A percentile compares a stretch with the other conserved stretches of the same genome.
These are phyloP conservation scores for Troides oblongomaculatus DNA, from an alignment of 2,888 invertebrate species.

Conservation along the genomic window DNA sequence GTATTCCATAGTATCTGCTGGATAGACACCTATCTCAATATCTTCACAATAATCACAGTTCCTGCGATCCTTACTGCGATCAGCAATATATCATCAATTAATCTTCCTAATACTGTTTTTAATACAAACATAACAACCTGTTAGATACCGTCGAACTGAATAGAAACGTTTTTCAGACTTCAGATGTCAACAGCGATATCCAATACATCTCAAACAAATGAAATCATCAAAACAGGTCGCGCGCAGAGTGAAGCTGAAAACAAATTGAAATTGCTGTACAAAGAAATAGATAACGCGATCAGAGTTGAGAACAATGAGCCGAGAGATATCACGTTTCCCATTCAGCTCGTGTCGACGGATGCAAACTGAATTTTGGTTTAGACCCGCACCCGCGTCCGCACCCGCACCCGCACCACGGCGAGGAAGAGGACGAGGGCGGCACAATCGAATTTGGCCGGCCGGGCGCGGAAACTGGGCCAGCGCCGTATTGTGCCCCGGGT, in stretches of 20 bases:
- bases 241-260: background rate
- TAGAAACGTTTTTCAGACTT: too few relatives aligned
- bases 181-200: too few relatives aligned
- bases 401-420: background rate
- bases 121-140: too few relatives aligned
- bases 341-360: background rate
- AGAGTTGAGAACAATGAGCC: slow-evolving; percentile 7
- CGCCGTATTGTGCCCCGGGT: background rate
- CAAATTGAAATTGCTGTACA: background rate
- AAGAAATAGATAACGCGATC: background rate
- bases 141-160: too few relatives aligned
- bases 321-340: slow-evolving; percentile 1
- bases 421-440: background rate
- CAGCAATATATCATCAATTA: too few relatives aligned
- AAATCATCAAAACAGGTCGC: too few relatives aligned
- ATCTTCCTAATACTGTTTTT: too few relatives aligned
- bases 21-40: too few relatives aligned
- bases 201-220: too few relatives aligned
- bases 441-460: background rate
- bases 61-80: too few relatives aligned
- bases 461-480: background rate
- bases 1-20: too few relatives aligned
- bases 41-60: too few relatives aligned
- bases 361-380: slow-evolving; percentile 3
- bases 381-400: background rate